Base-by-base conservation (phyloP, 2,797 vertebrate species). In the Aselliscus stoliczkanus region DNA sequence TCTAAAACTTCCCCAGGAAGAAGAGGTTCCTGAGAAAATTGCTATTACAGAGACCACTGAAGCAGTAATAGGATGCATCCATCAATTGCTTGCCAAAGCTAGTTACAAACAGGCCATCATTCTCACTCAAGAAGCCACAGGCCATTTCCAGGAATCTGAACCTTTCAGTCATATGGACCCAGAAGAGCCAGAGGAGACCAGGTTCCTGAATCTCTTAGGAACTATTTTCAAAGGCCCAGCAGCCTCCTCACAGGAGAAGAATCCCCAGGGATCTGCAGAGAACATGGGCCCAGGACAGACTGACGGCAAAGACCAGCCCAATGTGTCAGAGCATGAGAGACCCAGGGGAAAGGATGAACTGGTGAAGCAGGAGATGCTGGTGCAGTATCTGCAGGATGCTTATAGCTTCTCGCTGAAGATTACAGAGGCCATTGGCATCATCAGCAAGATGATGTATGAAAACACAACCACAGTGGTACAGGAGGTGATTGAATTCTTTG, bases 401-500 rank as follows among this genome's bases (percentile, higher is more conserved):
- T 99, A 99, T 92, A 98, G 97, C 95, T 99, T 99, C 47, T 98
- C 99, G 27, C 92, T 99, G 95, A 99, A 99, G 98, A 99, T 99
- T 93, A 99, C 99, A 91, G 99, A 98, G 89, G 99, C 99, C 60
- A 98, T 99, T 62, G 98, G 98, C 47, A 91, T 99, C 82, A 99
- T 99, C 96, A 99, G 99, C 98, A 99, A 98, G 88, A 98, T 99
- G 99, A 99, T 99, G 93, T 99, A 99, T 18, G 99, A 99, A 98
- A 99, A 99, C 97, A 99, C 99, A 14, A 98, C 99, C 20, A 99
- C 99, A 96, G 99, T 99, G 97, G 99, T 99, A n/a, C 99, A 99
- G 98, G 99, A 99, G 98, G 99, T 99, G 3, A 99, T 99, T 94
- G 99, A 99, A 97, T 99, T 99, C 98, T 99, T 99, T 89, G 99